Percentiles rank a stretch among this genome's conserved stretches.
Evolutionary conservation across 2,797 vertebrate species (phyloP).

Genomic region (Cheirogaleus major): DNA sequence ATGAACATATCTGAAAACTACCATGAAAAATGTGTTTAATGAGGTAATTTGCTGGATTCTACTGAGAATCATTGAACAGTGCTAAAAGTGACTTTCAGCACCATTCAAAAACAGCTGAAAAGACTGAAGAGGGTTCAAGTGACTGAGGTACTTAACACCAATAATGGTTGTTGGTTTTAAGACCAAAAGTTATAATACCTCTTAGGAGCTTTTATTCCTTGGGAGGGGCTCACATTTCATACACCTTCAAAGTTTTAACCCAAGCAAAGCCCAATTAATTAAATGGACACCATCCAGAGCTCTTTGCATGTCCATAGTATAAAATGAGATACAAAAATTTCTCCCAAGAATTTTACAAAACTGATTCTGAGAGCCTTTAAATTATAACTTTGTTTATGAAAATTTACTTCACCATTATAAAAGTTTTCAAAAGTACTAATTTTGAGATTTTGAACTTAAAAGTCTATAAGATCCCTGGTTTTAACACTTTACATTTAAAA

Average conservation of each 20-base stretch:
- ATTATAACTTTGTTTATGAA: slow-evolving; percentile 36
- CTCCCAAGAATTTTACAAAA: background rate
- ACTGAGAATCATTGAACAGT: background rate
- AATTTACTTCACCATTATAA: background rate
- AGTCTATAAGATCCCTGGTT: background rate
- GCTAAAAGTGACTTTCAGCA: background rate
- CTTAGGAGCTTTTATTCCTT: background rate
- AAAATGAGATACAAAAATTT: background rate
- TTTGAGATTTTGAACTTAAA: slow-evolving; percentile 49
- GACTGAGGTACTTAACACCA: background rate
- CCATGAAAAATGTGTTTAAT: background rate
- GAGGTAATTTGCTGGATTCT: background rate
- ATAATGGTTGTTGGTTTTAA: background rate
- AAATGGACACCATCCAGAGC: background rate
- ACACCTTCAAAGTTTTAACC: background rate
- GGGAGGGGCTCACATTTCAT: background rate
- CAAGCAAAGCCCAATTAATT: slow-evolving; percentile 1
- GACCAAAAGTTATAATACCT: background rate
- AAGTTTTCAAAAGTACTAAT: slow-evolving; percentile 40
- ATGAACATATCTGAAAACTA: slow-evolving; percentile 34
- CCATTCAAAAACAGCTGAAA: slow-evolving; percentile 2
- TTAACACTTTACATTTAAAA: background rate
- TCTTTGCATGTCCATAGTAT: background rate
- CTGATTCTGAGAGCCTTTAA: background rate
- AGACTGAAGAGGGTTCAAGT: background rate